Evolutionary conservation across 2,888 invertebrate genomes (phyloP).

Genomic region (Lasioglossum vierecki): DNA sequence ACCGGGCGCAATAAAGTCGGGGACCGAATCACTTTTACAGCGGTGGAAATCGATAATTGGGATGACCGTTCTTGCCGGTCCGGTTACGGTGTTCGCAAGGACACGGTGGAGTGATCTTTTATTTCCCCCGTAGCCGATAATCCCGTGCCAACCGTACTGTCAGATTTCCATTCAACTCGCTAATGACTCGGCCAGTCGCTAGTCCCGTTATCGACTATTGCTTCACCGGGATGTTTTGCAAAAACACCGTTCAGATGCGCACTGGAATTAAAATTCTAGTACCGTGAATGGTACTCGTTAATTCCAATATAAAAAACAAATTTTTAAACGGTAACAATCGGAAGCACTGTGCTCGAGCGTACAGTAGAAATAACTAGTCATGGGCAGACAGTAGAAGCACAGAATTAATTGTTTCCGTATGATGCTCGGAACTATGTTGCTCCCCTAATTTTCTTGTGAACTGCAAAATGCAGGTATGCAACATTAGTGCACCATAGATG

Average conservation of each 20-base stretch:
- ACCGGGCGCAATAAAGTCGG: slow-evolving; percentile 37
- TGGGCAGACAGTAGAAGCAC: background rate
- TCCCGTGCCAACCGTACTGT: background rate
- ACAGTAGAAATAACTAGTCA: too few relatives aligned
- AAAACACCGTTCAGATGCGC: background rate
- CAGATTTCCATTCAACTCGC: slow-evolving; percentile 13
- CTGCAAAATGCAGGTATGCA: background rate
- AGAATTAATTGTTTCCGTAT: background rate
- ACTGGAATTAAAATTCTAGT: background rate
- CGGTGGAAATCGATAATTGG: slow-evolving; percentile 33
- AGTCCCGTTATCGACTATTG: background rate
- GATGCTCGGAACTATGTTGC: background rate
- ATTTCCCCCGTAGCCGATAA: background rate
- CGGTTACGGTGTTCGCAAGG: background rate
- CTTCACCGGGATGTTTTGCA: background rate
- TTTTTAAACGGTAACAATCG: too few relatives aligned
- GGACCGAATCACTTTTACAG: slow-evolving; percentile 10
- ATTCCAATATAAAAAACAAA: too few relatives aligned
- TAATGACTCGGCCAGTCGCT: background rate
- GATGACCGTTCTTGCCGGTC: background rate
- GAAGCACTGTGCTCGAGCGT: too few relatives aligned
- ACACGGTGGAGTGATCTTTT: background rate
- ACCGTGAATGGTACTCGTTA: too few relatives aligned
- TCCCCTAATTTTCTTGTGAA: background rate
- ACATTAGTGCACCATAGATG: background rate